phyloP scores from a whole-genome alignment of 2,113 vertebrate species.

The Ardeotis arabs region DNA sequence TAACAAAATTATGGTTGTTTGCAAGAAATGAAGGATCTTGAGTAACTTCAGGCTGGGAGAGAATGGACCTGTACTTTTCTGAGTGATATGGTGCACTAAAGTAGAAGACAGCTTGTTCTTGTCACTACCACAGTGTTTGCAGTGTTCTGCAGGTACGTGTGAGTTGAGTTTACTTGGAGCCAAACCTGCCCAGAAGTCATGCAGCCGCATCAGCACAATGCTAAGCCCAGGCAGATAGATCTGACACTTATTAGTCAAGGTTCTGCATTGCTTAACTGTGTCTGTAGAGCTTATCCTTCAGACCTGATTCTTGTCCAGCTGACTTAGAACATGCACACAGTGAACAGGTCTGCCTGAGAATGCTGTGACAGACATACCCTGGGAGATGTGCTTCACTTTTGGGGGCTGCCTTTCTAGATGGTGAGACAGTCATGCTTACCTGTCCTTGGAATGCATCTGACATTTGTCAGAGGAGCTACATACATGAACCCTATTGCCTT shows the following conservation, averaged over 20 bases:
- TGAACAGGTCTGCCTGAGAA: background rate
- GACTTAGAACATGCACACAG: background rate
- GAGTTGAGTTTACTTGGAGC: background rate
- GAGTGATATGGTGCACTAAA: background rate
- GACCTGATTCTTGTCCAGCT: background rate
- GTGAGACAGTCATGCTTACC: accelerated
- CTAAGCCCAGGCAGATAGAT: background rate
- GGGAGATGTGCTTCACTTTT: background rate
- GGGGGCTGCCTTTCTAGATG: background rate
- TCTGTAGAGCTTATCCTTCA: background rate
- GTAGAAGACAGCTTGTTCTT: background rate
- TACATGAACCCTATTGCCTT: background rate
- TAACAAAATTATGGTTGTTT: background rate
- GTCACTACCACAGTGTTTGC: background rate
- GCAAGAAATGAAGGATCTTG: background rate
- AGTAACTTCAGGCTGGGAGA: background rate
- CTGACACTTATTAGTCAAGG: too few relatives aligned
- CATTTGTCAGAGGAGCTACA: background rate
- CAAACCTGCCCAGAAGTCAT: background rate
- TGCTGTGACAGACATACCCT: background rate
- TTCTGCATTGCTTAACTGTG: background rate
- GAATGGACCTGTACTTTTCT: background rate
- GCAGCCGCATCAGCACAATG: background rate
- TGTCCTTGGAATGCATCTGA: background rate
- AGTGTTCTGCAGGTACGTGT: accelerated